phyloP scores from a whole-genome alignment of 2,888 invertebrate species.

The Vanessa cardui region DNA sequence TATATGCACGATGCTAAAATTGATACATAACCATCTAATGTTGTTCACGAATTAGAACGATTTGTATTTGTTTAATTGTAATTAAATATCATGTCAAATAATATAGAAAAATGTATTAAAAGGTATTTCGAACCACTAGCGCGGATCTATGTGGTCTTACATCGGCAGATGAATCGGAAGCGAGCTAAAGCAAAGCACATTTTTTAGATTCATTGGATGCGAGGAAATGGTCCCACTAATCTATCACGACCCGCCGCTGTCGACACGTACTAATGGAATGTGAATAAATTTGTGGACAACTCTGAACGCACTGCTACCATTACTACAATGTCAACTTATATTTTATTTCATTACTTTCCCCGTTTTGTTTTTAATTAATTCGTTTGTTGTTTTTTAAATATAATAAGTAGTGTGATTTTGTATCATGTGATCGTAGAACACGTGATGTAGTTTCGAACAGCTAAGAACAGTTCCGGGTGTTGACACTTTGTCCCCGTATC shows the following conservation, averaged over 20 bases:
- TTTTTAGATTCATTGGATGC: constrained; percentile 50
- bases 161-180: constrained; percentile 15
- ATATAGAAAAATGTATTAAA: background rate
- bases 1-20: background rate
- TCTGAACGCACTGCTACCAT: constrained; percentile 30
- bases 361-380: background rate
- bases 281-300: constrained; percentile 65
- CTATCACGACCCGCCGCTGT: constrained; percentile 60
- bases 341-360: constrained; percentile 21
- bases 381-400: background rate
- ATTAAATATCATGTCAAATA: no score
- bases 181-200: constrained; percentile 35
- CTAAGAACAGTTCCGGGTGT: no score
- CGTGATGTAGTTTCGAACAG: no score
- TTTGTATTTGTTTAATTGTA: no score
- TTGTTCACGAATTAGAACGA: no score
- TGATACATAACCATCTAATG: background rate
- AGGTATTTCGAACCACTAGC: constrained; percentile 1
- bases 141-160: constrained; percentile 6
- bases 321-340: constrained; percentile 27
- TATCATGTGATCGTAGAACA: no score
- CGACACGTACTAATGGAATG: constrained; percentile 70
- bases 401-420: no score
- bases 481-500: no score
- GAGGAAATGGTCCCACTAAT: constrained; percentile 60